Conservation (phyloP, 2,113 vertebrate species). For the Tragelaphus strepsiceros region DNA sequence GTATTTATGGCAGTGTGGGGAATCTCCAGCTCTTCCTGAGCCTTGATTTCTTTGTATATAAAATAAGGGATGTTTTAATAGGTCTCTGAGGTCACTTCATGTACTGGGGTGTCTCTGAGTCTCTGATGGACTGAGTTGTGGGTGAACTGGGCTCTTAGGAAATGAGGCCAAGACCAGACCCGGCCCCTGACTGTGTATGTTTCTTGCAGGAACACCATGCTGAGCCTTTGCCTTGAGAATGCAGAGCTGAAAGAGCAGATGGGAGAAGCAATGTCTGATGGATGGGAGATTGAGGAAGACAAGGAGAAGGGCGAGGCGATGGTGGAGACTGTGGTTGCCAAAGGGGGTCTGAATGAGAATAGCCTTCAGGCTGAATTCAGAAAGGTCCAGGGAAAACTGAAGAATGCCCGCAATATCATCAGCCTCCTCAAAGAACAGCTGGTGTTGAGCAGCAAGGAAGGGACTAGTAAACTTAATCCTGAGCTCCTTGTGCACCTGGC, state of each 20-base stretch:
- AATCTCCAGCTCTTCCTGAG: neutral
- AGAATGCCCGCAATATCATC: constrained; percentile 49
- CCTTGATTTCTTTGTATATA: neutral
- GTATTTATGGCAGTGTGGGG: neutral
- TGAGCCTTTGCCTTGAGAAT: constrained; percentile 86
- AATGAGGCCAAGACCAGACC: no score
- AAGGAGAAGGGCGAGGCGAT: constrained; percentile 75
- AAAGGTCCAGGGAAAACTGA: constrained; percentile 74
- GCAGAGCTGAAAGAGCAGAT: constrained; percentile 83
- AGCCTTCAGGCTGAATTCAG: constrained; percentile 71
- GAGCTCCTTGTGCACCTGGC: constrained; percentile 54
- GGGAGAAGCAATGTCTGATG: constrained; percentile 74
- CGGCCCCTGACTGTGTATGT: neutral
- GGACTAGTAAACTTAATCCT: neutral
- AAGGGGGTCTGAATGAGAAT: constrained; percentile 21
- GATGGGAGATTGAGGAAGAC: constrained; percentile 69
- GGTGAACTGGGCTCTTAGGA: no score
- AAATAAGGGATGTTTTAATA: neutral
- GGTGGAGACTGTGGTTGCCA: constrained; percentile 32
- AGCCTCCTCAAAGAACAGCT: constrained; percentile 72
- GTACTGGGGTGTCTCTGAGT: neutral
- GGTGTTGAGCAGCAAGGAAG: constrained; percentile 61
- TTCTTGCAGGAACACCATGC: constrained; percentile 84
- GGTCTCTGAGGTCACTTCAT: neutral
- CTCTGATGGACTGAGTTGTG: neutral